Conservation (phyloP, 2,797 vertebrate genomes). For the Steatocranus sp. region DNA sequence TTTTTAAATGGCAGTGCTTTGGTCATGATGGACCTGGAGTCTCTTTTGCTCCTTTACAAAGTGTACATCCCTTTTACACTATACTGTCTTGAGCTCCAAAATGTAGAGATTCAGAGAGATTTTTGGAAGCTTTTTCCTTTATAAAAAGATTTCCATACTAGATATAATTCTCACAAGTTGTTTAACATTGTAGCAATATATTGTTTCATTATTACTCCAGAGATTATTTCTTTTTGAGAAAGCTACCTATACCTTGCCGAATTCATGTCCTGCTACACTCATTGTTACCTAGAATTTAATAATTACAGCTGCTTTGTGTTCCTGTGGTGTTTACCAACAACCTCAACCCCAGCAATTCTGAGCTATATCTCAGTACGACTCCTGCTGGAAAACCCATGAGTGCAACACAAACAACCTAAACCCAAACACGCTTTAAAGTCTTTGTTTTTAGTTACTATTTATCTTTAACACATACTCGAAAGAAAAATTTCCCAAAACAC, state of each 20-base stretch:
- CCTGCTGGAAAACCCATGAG: background rate
- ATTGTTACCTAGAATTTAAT: background rate
- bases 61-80: background rate
- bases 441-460: background rate
- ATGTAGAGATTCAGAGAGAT: background rate
- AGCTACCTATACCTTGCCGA: background rate
- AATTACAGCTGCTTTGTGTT: background rate
- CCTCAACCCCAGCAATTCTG: background rate
- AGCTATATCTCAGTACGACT: background rate
- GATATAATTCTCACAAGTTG: background rate
- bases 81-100: background rate
- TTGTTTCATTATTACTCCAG: background rate
- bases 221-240: background rate
- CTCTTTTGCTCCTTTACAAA: background rate
- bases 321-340: background rate
- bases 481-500: background rate
- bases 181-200: background rate
- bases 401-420: background rate
- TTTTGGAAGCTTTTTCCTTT: background rate
- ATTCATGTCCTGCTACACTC: background rate
- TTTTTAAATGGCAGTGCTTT: constrained; percentile 2
- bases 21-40: background rate
- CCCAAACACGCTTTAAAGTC: background rate
- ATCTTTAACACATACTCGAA: background rate
- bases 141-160: background rate